Evolutionary conservation across 2,113 vertebrate species (phyloP).

Genomic region (Sphaerodactylus townsendi): DNA sequence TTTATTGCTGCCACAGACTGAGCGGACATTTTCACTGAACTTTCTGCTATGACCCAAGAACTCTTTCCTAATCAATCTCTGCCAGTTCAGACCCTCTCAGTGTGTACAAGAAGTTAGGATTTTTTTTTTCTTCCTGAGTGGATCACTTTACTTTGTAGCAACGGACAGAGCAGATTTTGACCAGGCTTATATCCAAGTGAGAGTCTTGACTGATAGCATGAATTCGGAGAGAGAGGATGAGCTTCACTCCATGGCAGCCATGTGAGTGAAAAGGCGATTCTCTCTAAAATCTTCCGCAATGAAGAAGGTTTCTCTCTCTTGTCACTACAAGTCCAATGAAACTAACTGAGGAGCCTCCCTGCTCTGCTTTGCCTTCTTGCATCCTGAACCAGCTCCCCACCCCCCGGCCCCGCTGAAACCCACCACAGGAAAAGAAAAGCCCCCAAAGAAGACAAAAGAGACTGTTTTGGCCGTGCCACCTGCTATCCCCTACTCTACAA

Average conservation of each 20-base stretch:
- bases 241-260: not conserved
- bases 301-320: not conserved
- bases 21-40: no score
- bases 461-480: slow-evolving; percentile 88
- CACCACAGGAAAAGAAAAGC: slow-evolving; percentile 60
- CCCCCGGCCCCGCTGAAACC: slow-evolving; percentile 42
- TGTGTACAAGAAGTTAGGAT: no score
- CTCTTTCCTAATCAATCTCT: no score
- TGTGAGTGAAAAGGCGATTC: not conserved
- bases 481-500: slow-evolving; percentile 86
- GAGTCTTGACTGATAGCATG: not conserved
- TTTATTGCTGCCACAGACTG: no score
- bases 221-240: not conserved
- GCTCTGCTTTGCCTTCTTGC: slow-evolving; percentile 52
- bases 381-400: slow-evolving; percentile 23
- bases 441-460: slow-evolving; percentile 76
- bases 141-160: no score
- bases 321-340: not conserved
- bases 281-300: not conserved
- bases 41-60: no score
- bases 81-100: no score
- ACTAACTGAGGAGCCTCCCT: slow-evolving; percentile 3
- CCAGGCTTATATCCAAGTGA: not conserved
- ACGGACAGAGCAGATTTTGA: not conserved
- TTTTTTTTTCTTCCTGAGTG: no score